Evolutionary conservation across 1,140 invertebrate species (phyloP).

Genomic region (Semibalanus balanoides): DNA sequence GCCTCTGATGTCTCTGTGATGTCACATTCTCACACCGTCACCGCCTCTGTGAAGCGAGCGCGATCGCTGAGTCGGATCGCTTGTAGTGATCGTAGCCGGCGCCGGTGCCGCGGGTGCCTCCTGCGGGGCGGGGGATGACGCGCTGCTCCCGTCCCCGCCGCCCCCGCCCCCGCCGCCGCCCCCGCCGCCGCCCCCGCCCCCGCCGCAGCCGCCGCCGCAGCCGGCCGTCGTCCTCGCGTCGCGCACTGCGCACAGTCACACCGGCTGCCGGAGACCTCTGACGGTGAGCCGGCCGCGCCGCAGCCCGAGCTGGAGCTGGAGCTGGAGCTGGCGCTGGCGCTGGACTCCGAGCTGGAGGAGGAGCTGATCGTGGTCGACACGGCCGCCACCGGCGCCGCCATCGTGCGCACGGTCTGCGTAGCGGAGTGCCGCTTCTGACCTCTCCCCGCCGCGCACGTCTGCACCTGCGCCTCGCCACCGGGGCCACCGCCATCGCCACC

Average conservation of each 20-base stretch:
- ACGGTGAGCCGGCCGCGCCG: not conserved
- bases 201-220: not conserved
- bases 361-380: not conserved
- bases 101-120: constrained; percentile 8
- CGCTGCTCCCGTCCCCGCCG: constrained; percentile 5
- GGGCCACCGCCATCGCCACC: not conserved
- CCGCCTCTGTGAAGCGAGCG: constrained; percentile 15
- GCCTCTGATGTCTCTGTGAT: too few relatives aligned
- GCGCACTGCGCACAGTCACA: not conserved
- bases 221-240: constrained; percentile 10
- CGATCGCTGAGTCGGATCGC: constrained; percentile 15
- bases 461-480: constrained; percentile 5
- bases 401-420: constrained; percentile 5
- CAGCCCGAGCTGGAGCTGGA: not conserved
- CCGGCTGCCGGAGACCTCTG: not conserved
- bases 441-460: not conserved
- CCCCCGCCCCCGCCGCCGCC: constrained; percentile 4
- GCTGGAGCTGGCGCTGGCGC: not conserved
- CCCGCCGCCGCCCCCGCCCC: constrained; percentile 4
- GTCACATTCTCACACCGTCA: constrained; percentile 16
- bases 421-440: not conserved
- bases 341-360: not conserved
- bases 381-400: constrained; percentile 2
- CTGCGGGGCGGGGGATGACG: constrained; percentile 12
- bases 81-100: constrained; percentile 11